Evolutionary conservation across 2,797 vertebrate genomes (phyloP), one percentile per base, ranked within the genome.

Genomic region (Chaunax sp.): DNA sequence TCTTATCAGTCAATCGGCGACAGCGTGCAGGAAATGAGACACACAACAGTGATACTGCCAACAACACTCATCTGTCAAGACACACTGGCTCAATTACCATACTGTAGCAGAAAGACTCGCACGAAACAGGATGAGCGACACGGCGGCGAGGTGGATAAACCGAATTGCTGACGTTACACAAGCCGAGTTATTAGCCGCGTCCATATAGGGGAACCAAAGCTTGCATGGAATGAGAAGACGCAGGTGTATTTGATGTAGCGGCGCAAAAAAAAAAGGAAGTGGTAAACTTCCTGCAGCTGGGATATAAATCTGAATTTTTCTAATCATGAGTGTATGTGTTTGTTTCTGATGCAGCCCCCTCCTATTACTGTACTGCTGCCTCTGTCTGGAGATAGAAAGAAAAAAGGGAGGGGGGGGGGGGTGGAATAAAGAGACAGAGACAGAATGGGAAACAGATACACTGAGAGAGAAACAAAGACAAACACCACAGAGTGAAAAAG

Each of bases 1-100:
- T 87, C 89, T 88, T 77, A 83, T 82, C 82, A 71, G 72, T 77
- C 84, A 56, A 82, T 85, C 84, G 11, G 56, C 43, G 26, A 73
- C 74, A 46, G 63, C 57, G 25, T 4, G 55, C 80, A 81, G 86
- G 83, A 88, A 88, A 87, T 81, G 78, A 83, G 84, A 76, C 64
- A 1, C 79, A 69, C 82, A 44, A 57, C 77, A 33, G 82, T 12
- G 77, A 70, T 55, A 58, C 76, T 38, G 76, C 76, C 79, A 62
- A 30, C 78, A 60, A 81, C 80, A 3, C 82, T 80, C 83, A 65
- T 86, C 87, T 61, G 72, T 85, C 79, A 83, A 66, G 72, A 78
- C 69, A 18, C 69, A 11, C 47, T 0, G 72, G 60, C 78, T 79
- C 80, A 69, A 82, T 84, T 82, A 87, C 67, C 84, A 79, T 64